These are phyloP conservation scores for Toxotes chatareus DNA, from an alignment of 2,113 vertebrate species.

Conservation along the genomic window DNA sequence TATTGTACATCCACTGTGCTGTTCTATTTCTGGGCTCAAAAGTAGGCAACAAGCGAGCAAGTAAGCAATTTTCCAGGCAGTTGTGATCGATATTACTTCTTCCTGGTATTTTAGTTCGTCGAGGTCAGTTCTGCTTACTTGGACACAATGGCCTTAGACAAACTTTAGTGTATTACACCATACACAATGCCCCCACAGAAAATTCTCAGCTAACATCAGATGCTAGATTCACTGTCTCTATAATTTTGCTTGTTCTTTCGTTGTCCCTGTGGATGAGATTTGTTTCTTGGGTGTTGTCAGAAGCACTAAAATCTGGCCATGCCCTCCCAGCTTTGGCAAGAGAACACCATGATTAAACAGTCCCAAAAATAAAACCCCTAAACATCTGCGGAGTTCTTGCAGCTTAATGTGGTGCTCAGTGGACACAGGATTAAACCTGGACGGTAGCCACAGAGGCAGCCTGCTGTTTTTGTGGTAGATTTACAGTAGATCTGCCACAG, in stretches of 20 bases:
- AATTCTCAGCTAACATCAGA: background rate
- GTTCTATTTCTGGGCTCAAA: background rate
- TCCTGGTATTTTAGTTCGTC: slow-evolving; percentile 1
- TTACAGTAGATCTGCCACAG: slow-evolving; percentile 9
- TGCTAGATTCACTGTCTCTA: background rate
- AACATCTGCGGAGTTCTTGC: slow-evolving; percentile 44
- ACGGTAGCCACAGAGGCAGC: slow-evolving; percentile 10
- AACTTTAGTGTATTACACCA: background rate
- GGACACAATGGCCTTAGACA: background rate
- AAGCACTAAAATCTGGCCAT: slow-evolving; percentile 8
- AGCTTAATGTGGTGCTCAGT: slow-evolving; percentile 15
- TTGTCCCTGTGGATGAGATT: background rate
- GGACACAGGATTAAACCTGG: slow-evolving; percentile 44
- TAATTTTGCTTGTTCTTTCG: background rate
- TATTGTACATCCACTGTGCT: background rate
- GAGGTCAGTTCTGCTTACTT: background rate
- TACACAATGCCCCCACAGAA: background rate
- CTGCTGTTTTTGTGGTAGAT: slow-evolving; percentile 22
- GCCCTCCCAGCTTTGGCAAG: slow-evolving; percentile 19
- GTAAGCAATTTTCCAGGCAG: slow-evolving; percentile 1
- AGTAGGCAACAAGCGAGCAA: background rate
- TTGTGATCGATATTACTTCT: background rate
- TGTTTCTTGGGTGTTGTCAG: slow-evolving; percentile 3
- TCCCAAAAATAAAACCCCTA: slow-evolving; percentile 31
- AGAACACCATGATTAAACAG: slow-evolving; percentile 36